Evolutionary conservation across 2,113 vertebrate genomes (phyloP), one percentile per base, ranked within the genome.

Genomic region (Brachypodius melanocephalos): DNA sequence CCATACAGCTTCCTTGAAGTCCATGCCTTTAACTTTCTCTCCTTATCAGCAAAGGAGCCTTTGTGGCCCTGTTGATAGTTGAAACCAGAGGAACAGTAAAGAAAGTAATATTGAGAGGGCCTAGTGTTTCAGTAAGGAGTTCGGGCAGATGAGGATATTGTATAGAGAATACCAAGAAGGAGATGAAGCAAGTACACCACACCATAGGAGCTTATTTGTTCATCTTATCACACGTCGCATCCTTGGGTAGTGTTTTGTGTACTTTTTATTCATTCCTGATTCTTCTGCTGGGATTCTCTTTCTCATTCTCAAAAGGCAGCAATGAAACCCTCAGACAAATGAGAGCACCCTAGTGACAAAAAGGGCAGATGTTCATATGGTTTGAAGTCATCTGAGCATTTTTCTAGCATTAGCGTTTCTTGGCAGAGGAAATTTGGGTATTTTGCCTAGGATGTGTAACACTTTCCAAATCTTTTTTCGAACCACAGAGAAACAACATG

Each of bases 311-410:
- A 46, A 54, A 73, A 90, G 21, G 18, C 29, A 34, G 59, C 51
- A 66, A 2, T 34, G 59, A 76, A 88, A 16, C 3, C 10, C 29
- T 10, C 18, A 45, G 58, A 71, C 29, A 86, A 54, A n/a, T 0
- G 0, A 63, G 79, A 84, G 48, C 48, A 34, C 21, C 14, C 32
- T 58, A 52, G 68, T 68, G 61, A 92, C 72, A 72, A 32, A 52
- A 77, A 85, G 51, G 57, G 72, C 61, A 94, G 93, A 96, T 89
- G 34, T 48, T 49, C 7, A 0, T 90, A 65, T 26, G 43, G 48
- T 95, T 96, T 89, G 49, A 68, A 95, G 76, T 92, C 92, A 92
- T 95, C 92, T 92, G 86, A 94, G 46, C 93, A 95, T 96, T 96
- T 93, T 97, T 97, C 54, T 89, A 89, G 88, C 62, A 2, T 97